Evolutionary conservation across 30 jellyfish, hydroid and myxozoan species (phyloP).

Genomic region (Nemopilema nomurai): DNA sequence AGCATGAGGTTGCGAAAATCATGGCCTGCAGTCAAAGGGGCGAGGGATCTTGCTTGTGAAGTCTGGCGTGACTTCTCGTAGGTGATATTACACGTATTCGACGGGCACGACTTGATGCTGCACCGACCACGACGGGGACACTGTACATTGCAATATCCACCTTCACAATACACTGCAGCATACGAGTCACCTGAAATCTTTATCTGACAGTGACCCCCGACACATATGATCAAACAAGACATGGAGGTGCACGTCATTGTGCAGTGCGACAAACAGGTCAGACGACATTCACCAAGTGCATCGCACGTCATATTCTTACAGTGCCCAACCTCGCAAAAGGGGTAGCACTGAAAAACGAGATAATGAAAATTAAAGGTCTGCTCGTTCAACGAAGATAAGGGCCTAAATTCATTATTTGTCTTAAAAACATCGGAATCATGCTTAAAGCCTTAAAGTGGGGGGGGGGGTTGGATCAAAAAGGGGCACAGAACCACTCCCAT

Average conservation of each 20-base stretch:
- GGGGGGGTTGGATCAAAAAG: no score
- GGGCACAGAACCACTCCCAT: no score
- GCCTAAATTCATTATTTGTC: no score
- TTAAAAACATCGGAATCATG: no score
- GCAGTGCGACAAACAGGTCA: constrained; percentile 7
- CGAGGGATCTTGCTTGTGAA: neutral
- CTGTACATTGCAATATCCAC: constrained; percentile 10
- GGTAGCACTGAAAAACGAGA: neutral
- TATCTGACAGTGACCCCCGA: constrained; percentile 20
- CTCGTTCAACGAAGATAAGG: neutral
- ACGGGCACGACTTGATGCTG: neutral
- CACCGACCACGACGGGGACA: constrained; percentile 7
- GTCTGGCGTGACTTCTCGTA: neutral
- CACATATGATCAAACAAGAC: neutral
- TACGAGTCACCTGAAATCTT: neutral
- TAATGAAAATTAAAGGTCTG: neutral
- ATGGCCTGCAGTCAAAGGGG: neutral
- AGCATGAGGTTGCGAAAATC: neutral
- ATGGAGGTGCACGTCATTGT: constrained; percentile 4
- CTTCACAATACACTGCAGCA: constrained; percentile 7
- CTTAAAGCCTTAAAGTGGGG: no score
- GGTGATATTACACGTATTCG: neutral
- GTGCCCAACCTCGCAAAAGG: constrained; percentile 20
- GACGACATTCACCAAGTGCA: neutral
- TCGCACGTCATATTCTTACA: constrained; percentile 13